Conservation (phyloP, 2,797 vertebrate genomes). For the Pipistrellus kuhlii region DNA sequence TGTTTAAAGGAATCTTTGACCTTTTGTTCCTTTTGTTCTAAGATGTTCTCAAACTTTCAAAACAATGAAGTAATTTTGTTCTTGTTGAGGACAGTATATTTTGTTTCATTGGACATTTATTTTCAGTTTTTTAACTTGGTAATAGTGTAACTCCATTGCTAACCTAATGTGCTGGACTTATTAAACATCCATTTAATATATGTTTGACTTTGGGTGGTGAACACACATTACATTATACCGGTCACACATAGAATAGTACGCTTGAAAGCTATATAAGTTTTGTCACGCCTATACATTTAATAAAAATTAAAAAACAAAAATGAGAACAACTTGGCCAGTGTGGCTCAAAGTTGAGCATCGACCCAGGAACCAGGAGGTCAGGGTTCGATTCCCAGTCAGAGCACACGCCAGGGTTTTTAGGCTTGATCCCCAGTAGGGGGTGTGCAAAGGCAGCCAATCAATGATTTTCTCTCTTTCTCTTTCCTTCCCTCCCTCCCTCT, state of each 20-base stretch:
- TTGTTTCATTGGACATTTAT: slow-evolving; percentile 53
- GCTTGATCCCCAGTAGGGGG: too few relatives aligned
- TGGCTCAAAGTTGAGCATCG: too few relatives aligned
- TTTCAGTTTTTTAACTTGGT: background rate
- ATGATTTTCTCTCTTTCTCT: too few relatives aligned
- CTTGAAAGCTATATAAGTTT: background rate
- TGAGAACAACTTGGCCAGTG: too few relatives aligned
- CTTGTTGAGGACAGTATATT: slow-evolving; percentile 11
- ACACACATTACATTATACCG: background rate
- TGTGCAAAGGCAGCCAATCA: too few relatives aligned
- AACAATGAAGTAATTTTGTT: slow-evolving; percentile 5
- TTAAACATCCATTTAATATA: background rate
- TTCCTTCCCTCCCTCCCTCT: too few relatives aligned
- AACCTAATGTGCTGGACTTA: background rate
- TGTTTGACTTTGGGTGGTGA: background rate
- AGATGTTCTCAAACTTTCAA: slow-evolving; percentile 32
- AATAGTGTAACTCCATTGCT: background rate
- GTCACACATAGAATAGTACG: background rate
- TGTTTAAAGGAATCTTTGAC: slow-evolving; percentile 39
- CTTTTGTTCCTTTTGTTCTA: background rate
- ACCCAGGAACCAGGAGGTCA: too few relatives aligned
- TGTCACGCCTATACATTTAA: background rate
- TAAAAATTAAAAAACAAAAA: background rate
- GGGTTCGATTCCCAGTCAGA: too few relatives aligned
- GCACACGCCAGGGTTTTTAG: too few relatives aligned